Percentiles rank a stretch among this genome's conserved stretches.
phyloP scores from a whole-genome alignment of 2,797 vertebrate genomes.

The Coracias cyanogaster region DNA sequence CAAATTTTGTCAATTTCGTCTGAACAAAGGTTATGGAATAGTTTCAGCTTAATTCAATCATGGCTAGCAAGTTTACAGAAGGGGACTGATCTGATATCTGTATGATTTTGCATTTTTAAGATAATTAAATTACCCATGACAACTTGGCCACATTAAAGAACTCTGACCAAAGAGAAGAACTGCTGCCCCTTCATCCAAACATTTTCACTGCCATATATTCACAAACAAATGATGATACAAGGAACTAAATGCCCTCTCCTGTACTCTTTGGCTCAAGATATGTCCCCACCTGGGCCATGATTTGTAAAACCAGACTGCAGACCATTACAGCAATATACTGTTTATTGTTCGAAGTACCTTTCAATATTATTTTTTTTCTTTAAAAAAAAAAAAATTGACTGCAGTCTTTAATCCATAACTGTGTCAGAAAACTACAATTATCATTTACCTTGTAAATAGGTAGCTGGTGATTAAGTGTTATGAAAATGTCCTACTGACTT shows the following conservation, averaged over 20 bases:
- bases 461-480: conserved; percentile 46
- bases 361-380: not conserved
- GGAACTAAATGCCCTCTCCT: not conserved
- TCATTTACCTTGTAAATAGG: conserved; percentile 25
- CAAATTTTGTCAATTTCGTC: not conserved
- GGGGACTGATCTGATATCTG: not conserved
- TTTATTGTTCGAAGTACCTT: not conserved
- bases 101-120: not conserved
- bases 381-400: not conserved
- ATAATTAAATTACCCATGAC: not conserved
- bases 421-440: not conserved
- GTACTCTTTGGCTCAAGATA: not conserved
- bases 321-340: not conserved
- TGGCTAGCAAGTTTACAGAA: not conserved
- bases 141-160: not conserved
- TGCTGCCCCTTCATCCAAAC: not conserved
- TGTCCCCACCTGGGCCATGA: not conserved
- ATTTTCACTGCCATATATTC: not conserved
- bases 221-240: not conserved
- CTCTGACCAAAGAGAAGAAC: not conserved
- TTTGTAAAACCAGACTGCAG: not conserved
- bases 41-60: not conserved
- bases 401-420: conserved; percentile 41
- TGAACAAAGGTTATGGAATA: not conserved
- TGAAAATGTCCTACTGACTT: conserved; percentile 18